Evolutionary conservation across 2,888 invertebrate genomes (phyloP).

Genomic region (Hemaris fuciformis): DNA sequence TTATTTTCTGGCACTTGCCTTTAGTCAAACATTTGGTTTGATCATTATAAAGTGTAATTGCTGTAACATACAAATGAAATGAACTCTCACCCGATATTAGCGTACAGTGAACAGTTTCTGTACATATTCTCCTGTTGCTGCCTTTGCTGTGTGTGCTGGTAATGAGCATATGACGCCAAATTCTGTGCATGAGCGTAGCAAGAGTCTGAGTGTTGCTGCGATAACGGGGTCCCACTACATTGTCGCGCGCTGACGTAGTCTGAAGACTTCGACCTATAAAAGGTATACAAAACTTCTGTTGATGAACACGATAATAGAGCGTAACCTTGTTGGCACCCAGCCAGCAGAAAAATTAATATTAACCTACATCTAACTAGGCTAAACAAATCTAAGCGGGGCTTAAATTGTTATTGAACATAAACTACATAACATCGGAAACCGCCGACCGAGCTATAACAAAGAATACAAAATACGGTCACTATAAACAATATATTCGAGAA

Average conservation of each 20-base stretch:
- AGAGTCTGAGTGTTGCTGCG: slow-evolving; percentile 58
- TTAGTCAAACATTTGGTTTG: neutral
- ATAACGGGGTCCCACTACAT: slow-evolving; percentile 45
- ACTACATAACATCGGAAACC: neutral
- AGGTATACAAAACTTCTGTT: neutral
- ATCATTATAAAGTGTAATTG: neutral
- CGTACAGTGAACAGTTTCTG: slow-evolving; percentile 78
- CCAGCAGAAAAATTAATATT: neutral
- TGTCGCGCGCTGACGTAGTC: slow-evolving; percentile 62
- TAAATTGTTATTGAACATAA: neutral
- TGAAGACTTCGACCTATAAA: slow-evolving; percentile 50
- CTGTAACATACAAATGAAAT: too few species aligned
- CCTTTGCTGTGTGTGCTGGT: slow-evolving; percentile 53
- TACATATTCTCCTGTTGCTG: slow-evolving; percentile 71
- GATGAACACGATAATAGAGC: neutral
- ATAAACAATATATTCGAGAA: neutral
- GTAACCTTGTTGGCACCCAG: neutral
- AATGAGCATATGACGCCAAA: slow-evolving; percentile 52
- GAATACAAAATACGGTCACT: neutral
- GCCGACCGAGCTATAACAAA: neutral
- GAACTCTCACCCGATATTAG: slow-evolving; percentile 67
- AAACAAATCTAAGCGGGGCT: neutral
- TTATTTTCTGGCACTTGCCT: too few species aligned
- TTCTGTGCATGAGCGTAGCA: slow-evolving; percentile 65
- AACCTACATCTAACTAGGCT: neutral